Conservation (phyloP, 2,797 vertebrate species). For the Aotus griseimembra region DNA sequence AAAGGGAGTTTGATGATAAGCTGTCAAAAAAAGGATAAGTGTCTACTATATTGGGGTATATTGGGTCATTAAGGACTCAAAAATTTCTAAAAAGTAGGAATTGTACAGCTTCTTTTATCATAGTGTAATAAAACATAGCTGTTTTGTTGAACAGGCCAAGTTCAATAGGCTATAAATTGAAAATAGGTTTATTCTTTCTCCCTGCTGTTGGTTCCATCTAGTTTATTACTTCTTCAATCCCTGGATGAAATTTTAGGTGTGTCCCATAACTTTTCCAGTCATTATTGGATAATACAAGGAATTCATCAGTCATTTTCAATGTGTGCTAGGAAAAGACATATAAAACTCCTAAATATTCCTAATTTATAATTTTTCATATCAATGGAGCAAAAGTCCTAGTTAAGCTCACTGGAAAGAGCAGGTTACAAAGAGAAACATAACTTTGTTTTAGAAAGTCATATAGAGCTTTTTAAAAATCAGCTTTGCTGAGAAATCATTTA, state of each 20-base stretch:
- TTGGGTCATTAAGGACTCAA: neutral
- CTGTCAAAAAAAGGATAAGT: neutral
- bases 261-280: neutral
- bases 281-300: neutral
- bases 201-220: neutral
- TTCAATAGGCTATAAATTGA: neutral
- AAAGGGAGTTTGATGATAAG: neutral
- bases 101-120: neutral
- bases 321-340: neutral
- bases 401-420: neutral
- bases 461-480: neutral
- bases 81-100: neutral
- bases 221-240: neutral
- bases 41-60: neutral
- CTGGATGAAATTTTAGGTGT: neutral
- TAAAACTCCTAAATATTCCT: neutral
- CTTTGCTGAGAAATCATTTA: conserved; percentile 27
- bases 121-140: neutral
- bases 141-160: neutral
- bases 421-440: neutral
- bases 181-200: conserved; percentile 13
- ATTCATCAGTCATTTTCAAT: neutral
- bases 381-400: neutral
- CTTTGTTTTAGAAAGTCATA: neutral
- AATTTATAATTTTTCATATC: neutral